phyloP scores from a whole-genome alignment of 1,140 invertebrate species.

The Pseudomyrmex sp. region DNA sequence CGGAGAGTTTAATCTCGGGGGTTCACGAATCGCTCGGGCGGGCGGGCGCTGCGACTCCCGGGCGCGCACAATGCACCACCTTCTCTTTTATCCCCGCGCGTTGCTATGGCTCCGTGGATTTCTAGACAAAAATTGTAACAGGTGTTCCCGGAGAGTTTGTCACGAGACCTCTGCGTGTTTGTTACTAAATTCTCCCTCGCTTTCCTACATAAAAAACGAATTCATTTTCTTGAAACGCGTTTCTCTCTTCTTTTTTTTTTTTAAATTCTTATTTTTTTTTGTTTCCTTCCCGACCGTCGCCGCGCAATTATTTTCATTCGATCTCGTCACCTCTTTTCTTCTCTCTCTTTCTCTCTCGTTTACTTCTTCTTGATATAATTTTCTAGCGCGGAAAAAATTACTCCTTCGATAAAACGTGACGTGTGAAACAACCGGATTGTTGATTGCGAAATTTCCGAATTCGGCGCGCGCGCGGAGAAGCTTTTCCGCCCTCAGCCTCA shows the following conservation, averaged over 20 bases:
- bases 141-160: slow-evolving; percentile 26
- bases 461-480: background rate
- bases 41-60: slow-evolving; percentile 23
- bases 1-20: slow-evolving; percentile 58
- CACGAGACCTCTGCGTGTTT: background rate
- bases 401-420: background rate
- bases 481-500: background rate
- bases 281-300: too few relatives aligned
- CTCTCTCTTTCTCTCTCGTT: too few relatives aligned
- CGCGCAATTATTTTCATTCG: background rate
- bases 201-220: background rate
- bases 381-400: background rate
- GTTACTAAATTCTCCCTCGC: background rate
- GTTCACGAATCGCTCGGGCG: slow-evolving; percentile 44
- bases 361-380: background rate
- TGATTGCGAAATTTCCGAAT: slow-evolving; percentile 7
- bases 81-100: slow-evolving; percentile 23
- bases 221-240: slow-evolving; percentile 5
- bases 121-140: slow-evolving; percentile 48
- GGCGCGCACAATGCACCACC: slow-evolving; percentile 15
- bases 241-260: too few relatives aligned
- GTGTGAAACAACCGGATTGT: background rate
- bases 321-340: too few relatives aligned
- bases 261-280: too few relatives aligned
- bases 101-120: slow-evolving; percentile 19